phyloP scores from a whole-genome alignment of 92 coral and sea anemone genomes.

The Bergia puertoricense region DNA sequence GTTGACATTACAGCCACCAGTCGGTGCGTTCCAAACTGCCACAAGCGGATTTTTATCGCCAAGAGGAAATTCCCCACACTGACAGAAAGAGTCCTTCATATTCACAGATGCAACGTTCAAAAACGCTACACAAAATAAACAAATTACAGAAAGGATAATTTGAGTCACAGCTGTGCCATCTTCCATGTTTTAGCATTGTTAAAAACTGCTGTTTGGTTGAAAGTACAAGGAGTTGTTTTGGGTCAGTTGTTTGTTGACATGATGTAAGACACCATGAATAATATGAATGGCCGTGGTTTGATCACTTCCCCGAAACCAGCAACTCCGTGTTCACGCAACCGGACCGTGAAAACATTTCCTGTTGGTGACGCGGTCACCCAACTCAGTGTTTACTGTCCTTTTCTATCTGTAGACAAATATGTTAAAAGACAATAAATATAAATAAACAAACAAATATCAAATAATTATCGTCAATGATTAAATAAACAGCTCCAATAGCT shows the following conservation, averaged over 20 bases:
- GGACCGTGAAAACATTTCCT: constrained; percentile 21
- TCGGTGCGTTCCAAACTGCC: constrained; percentile 98
- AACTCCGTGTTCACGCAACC: not conserved
- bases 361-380: constrained; percentile 40
- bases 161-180: constrained; percentile 6
- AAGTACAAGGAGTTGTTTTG: not conserved
- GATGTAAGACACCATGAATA: constrained; percentile 29
- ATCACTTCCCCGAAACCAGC: not conserved
- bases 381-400: constrained; percentile 1
- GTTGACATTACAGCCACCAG: constrained; percentile 92
- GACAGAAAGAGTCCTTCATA: constrained; percentile 60
- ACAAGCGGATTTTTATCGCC: constrained; percentile 85
- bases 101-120: constrained; percentile 36
- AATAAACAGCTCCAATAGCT: too few species aligned
- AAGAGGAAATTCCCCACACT: constrained; percentile 74
- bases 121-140: not conserved
- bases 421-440: not conserved
- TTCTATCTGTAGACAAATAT: not conserved
- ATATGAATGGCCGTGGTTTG: not conserved
- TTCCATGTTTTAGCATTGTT: constrained; percentile 24
- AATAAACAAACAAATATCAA: too few species aligned
- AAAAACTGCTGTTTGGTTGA: not conserved
- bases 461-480: too few species aligned
- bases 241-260: constrained; percentile 38
- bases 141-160: not conserved